Base-by-base conservation (phyloP, 2,113 vertebrate species). In the Eudorcas thomsonii region DNA sequence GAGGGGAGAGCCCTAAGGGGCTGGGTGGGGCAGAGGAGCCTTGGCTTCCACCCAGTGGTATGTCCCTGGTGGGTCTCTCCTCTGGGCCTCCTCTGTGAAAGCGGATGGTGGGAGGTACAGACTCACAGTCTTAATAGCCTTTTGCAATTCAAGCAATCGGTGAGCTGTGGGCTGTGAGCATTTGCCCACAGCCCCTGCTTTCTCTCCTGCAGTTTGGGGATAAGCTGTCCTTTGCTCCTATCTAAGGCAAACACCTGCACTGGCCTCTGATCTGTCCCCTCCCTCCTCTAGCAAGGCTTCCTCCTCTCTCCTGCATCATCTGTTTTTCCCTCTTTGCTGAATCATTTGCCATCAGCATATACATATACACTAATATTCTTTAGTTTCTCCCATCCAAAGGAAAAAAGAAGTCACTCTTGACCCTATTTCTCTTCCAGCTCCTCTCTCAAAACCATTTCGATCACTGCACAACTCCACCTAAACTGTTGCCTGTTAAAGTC, bases 211-310 rank as follows among this genome's bases (percentile, higher is more conserved):
- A 59, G 39, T 11, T 55, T 33, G 39, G 80, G 96, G 94, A 96
- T 96, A 97, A 97, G 60, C 60, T 6, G 52, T 25, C 30, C 0
- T 12, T 9, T 30, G 52, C 26, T 48, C 55, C 90, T 96, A 96
- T 96, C 97, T 93, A 12, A 36, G 25, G 45, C 80, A n/a, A 28
- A 96, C 96, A 96, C 55, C 89, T 95, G 92, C 50, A 1, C 0
- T 0, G 52, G 55, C 28, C 64, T 6, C 17, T 2, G 17, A 28
- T 62, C 54, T 8, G 7, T 5, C 25, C 57, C 30, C 26, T 50
- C 62, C 43, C 21, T 30, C 14, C 17, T 45, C 45, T 15, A 2
- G 43, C 7, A 15, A 5, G 17, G 25, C 52, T 30, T 74, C 52
- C 50, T 74, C 33, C 52, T 64, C 55, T 23, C 60, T 30, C 26